Evolutionary conservation across 2,888 invertebrate species (phyloP).

Genomic region (Oscheius sp.): DNA sequence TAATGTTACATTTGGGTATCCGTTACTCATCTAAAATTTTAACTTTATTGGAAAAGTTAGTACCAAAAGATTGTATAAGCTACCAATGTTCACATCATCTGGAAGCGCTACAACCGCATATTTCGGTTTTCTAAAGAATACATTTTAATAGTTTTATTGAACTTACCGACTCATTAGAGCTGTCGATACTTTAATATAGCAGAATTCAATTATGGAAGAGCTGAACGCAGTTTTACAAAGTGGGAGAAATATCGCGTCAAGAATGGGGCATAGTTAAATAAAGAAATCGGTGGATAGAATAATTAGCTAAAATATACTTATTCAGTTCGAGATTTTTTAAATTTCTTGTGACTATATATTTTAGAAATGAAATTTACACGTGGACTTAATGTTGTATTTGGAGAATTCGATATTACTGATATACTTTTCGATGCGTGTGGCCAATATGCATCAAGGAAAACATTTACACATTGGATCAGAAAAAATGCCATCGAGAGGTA

Average conservation of each 20-base stretch:
- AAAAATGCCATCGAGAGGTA: background rate
- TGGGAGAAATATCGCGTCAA: background rate
- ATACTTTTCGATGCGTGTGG: slow-evolving; percentile 1
- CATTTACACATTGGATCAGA: background rate
- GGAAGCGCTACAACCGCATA: slow-evolving; percentile 7
- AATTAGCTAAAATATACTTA: background rate
- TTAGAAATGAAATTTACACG: background rate
- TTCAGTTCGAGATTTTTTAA: background rate
- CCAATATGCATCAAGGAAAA: background rate
- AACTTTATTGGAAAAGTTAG: background rate
- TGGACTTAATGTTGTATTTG: slow-evolving; percentile 10
- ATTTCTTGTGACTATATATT: background rate
- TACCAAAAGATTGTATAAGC: slow-evolving; percentile 25
- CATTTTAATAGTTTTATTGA: background rate
- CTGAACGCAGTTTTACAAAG: background rate
- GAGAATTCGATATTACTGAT: slow-evolving; percentile 4
- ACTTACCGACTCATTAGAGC: background rate
- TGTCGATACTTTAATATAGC: background rate
- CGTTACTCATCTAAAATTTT: slow-evolving; percentile 8
- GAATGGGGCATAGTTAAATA: background rate
- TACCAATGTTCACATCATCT: slow-evolving; percentile 7
- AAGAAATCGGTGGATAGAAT: background rate
- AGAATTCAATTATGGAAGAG: background rate
- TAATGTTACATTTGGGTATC: slow-evolving; percentile 23
- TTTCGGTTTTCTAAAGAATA: slow-evolving; percentile 9